A percentile compares a stretch with the other conserved stretches of the same genome.
Evolutionary conservation across 2,797 vertebrate species (phyloP).

Genomic region (Myioborus miniatus): DNA sequence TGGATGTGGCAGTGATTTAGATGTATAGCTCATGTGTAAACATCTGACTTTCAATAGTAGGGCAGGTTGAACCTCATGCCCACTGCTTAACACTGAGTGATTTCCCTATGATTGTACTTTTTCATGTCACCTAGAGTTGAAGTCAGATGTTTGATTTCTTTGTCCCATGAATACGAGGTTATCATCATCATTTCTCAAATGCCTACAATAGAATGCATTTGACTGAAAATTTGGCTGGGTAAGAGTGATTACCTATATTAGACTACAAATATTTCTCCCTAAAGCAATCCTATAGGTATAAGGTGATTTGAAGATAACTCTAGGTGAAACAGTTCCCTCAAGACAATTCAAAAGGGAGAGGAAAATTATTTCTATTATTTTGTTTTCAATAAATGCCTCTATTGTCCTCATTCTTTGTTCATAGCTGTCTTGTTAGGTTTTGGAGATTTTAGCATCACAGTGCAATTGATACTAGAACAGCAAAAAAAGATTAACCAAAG

Average conservation of each 20-base stretch:
- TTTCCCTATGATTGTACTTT: neutral
- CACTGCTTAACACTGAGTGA: neutral
- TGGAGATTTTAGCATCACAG: neutral
- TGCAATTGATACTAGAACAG: neutral
- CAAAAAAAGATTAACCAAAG: neutral
- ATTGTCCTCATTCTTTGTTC: neutral
- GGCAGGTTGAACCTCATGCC: neutral
- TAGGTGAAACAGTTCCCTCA: neutral
- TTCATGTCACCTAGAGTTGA: neutral
- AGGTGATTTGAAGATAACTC: neutral
- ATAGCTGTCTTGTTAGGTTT: neutral
- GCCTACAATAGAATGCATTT: neutral
- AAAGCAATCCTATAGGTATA: neutral
- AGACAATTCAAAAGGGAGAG: neutral
- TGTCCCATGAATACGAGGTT: neutral
- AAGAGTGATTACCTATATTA: neutral
- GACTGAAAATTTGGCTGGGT: neutral
- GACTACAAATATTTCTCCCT: neutral
- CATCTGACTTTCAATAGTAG: neutral
- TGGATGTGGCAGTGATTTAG: neutral
- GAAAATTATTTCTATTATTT: neutral
- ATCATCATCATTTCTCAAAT: neutral
- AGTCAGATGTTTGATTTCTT: neutral
- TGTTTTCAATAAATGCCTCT: neutral
- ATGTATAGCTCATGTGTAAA: accelerated